Evolutionary conservation across 2,888 invertebrate genomes (phyloP).

Genomic region (Drosophila birchii): DNA sequence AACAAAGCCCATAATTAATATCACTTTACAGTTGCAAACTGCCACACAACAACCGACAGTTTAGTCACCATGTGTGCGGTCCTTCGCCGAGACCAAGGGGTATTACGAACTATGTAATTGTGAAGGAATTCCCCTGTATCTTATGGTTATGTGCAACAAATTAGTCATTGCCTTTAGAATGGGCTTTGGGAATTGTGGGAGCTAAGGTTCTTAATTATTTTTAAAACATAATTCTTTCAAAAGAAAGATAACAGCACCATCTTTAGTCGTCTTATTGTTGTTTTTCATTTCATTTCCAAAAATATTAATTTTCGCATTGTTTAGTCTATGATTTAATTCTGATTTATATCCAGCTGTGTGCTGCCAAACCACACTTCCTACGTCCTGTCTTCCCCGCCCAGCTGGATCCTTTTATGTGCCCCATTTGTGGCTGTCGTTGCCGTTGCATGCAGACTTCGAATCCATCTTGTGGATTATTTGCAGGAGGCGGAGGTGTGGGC

Average conservation of each 20-base stretch:
- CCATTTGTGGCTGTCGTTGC: slow-evolving; percentile 37
- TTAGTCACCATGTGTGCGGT: slow-evolving; percentile 25
- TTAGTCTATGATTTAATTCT: slow-evolving; percentile 48
- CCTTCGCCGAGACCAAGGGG: slow-evolving; percentile 9
- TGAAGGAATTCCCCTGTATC: slow-evolving; percentile 11
- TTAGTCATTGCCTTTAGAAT: slow-evolving; percentile 9
- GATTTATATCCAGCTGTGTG: slow-evolving; percentile 60
- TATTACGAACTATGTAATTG: slow-evolving; percentile 55
- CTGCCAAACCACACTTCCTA: slow-evolving; percentile 2
- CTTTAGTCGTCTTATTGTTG: background rate
- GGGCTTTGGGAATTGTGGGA: background rate
- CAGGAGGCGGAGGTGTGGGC: background rate
- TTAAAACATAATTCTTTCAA: background rate
- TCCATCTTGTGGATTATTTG: slow-evolving; percentile 33
- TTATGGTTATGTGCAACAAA: slow-evolving; percentile 6
- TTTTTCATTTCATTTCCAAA: slow-evolving; percentile 20
- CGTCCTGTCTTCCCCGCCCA: background rate
- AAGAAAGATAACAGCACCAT: background rate
- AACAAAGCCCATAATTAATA: slow-evolving; percentile 69
- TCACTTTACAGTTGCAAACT: slow-evolving; percentile 60
- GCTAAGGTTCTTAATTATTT: background rate
- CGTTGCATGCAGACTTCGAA: slow-evolving; percentile 48
- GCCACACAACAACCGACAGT: slow-evolving; percentile 34
- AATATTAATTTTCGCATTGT: slow-evolving; percentile 53
- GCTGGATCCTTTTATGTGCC: slow-evolving; percentile 16